Conservation (phyloP, 2,113 vertebrate genomes). For the Neolamprologus modestus region DNA sequence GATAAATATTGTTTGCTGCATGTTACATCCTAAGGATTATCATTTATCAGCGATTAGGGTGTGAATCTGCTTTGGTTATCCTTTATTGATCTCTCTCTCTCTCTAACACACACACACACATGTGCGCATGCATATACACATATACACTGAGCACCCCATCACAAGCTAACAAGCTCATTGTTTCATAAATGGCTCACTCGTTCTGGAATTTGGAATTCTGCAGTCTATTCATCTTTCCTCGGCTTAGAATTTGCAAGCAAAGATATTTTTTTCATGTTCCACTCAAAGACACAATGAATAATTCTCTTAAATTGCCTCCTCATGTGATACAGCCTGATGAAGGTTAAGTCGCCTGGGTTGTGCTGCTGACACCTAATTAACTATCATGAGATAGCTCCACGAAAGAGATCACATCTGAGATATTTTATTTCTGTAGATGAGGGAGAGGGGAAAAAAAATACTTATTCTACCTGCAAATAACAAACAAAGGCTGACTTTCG, state of each 20-base stretch:
- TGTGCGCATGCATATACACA: not conserved
- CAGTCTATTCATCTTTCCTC: slow-evolving; percentile 36
- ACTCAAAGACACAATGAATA: slow-evolving; percentile 60
- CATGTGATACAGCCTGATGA: slow-evolving; percentile 50
- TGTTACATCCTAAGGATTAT: slow-evolving; percentile 32
- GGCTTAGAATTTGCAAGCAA: slow-evolving; percentile 26
- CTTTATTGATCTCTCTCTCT: not conserved
- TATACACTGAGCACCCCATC: not conserved
- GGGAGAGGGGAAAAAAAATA: not conserved
- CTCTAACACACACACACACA: not conserved
- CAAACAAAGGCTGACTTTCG: slow-evolving; percentile 43
- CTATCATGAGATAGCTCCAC: slow-evolving; percentile 10
- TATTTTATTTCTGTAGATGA: slow-evolving; percentile 10
- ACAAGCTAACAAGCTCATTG: not conserved
- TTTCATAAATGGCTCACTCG: slow-evolving; percentile 10
- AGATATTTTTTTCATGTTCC: slow-evolving; percentile 39
- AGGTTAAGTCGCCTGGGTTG: slow-evolving; percentile 57
- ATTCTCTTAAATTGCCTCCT: slow-evolving; percentile 57
- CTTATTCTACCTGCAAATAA: slow-evolving; percentile 16
- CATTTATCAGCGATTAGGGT: slow-evolving; percentile 13
- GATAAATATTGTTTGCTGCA: slow-evolving; percentile 42
- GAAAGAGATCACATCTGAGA: slow-evolving; percentile 24
- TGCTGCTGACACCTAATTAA: slow-evolving; percentile 58
- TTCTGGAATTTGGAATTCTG: slow-evolving; percentile 7
- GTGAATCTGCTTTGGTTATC: not conserved